phyloP scores from a whole-genome alignment of 2,113 vertebrate genomes.

The Trogon surrucura region DNA sequence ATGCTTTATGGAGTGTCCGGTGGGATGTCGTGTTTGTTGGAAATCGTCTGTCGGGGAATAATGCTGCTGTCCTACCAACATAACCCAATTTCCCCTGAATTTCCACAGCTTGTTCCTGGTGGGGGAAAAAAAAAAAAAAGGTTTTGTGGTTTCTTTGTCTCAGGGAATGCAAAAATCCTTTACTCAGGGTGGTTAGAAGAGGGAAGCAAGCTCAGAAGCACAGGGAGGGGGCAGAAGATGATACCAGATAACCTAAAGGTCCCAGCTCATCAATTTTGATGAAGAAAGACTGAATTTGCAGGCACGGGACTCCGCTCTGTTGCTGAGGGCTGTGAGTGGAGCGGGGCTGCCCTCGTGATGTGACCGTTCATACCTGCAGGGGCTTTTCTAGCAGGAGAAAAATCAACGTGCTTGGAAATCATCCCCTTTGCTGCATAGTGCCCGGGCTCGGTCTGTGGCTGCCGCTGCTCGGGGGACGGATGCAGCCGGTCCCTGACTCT shows the following conservation, averaged over 20 bases:
- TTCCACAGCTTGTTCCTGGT: background rate
- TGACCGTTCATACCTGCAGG: rapidly evolving
- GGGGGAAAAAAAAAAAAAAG: background rate
- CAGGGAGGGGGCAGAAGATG: background rate
- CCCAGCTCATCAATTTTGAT: background rate
- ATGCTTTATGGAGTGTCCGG: rapidly evolving
- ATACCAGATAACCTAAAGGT: too few species aligned
- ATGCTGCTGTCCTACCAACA: background rate
- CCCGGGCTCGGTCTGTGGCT: background rate
- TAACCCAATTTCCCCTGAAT: background rate
- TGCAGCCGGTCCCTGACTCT: background rate
- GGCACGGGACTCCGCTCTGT: rapidly evolving
- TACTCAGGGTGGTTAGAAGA: background rate
- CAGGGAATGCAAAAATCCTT: background rate
- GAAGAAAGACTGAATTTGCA: background rate
- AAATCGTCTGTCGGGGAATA: background rate
- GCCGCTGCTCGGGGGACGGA: background rate
- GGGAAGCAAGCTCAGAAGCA: background rate
- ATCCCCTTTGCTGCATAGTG: rapidly evolving
- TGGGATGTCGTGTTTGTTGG: background rate
- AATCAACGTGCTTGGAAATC: background rate
- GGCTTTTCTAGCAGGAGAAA: background rate
- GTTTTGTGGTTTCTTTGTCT: background rate
- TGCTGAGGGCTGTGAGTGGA: background rate
- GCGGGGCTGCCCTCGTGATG: rapidly evolving